Evolutionary conservation across 2,797 vertebrate species (phyloP), one percentile per base, ranked within the genome.

Genomic region (Peromyscus aztecus): DNA sequence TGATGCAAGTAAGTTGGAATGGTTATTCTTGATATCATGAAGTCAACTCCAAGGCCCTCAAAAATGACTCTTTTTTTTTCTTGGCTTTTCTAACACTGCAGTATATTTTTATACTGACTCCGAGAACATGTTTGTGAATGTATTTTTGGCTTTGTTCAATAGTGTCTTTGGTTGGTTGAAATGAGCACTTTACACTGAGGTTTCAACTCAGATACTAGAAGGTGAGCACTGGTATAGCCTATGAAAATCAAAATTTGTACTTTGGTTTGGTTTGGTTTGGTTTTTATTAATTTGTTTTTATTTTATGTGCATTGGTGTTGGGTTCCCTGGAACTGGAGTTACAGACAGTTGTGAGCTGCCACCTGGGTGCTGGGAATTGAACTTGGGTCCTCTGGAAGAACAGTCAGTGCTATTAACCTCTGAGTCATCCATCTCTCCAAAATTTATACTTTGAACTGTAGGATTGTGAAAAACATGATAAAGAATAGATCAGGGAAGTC

Each of bases 171-270:
- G 90, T 63, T 65, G 3, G 9, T 90, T 94, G 83, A 90, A 87
- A 93, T 55, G 71, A 96, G n/a, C 17, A 46, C 19, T 31, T 94
- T 90, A 94, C 10, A 37, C 17, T 76, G 34, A 85, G 34, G 40
- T 34, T 78, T 29, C 46, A 83, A 63, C 31, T 11, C 24, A 94
- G 80, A 4, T 46, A 91, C 40, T 89, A 40, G 75, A 77, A 90
- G 67, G 27, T 71, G 19, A 61, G 8, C 27, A 91, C 5, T 73
- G 8, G 29, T 13, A 78, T 29, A 69, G 55, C 40, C 91, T 40
- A 71, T 90, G 88, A 71, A 97, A 95, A 89, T 86, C 34, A 75
- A 92, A 43, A 37, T 77, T 57, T 94, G 80, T 69, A 49, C n/a
- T 73, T 78, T 88, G 71, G 4, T 57, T 57, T 5, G 17, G 19